Evolutionary conservation across 2,797 vertebrate species (phyloP).

Genomic region (Tinamus major): DNA sequence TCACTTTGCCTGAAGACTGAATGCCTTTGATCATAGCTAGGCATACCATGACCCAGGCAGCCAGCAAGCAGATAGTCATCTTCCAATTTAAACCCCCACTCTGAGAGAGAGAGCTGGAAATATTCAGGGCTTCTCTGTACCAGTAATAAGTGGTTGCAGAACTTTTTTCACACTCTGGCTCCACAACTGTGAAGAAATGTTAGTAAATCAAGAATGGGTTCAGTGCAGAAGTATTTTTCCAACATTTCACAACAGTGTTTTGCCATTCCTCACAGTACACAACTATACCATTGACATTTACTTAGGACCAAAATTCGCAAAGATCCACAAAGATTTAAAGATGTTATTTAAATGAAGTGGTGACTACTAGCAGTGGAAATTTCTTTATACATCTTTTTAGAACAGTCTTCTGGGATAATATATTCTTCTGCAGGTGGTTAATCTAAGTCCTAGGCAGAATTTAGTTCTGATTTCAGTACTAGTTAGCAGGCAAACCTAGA

Average conservation of each 20-base stretch:
- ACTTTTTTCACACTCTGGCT: conserved; percentile 95
- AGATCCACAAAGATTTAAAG: background rate
- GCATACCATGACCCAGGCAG: conserved; percentile 94
- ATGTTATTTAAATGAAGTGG: background rate
- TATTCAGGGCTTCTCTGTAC: conserved; percentile 94
- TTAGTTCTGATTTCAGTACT: background rate
- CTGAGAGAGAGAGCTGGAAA: conserved; percentile 91
- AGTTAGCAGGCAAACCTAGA: background rate
- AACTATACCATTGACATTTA: background rate
- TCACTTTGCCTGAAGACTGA: conserved; percentile 97
- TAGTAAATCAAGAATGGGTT: background rate
- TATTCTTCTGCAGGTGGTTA: background rate
- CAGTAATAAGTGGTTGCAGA: conserved; percentile 98
- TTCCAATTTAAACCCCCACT: conserved; percentile 96
- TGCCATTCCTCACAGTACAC: background rate
- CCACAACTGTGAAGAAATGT: conserved; percentile 82
- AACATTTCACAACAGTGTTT: background rate
- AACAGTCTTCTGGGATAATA: background rate
- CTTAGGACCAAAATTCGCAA: background rate
- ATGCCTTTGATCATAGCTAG: conserved; percentile 99
- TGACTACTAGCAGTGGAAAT: background rate
- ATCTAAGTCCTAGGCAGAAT: background rate
- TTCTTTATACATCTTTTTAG: background rate
- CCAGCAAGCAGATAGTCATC: conserved; percentile 93
- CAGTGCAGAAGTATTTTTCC: background rate